Evolutionary conservation across 2,888 invertebrate species (phyloP).

Genomic region (Drosophila recens): DNA sequence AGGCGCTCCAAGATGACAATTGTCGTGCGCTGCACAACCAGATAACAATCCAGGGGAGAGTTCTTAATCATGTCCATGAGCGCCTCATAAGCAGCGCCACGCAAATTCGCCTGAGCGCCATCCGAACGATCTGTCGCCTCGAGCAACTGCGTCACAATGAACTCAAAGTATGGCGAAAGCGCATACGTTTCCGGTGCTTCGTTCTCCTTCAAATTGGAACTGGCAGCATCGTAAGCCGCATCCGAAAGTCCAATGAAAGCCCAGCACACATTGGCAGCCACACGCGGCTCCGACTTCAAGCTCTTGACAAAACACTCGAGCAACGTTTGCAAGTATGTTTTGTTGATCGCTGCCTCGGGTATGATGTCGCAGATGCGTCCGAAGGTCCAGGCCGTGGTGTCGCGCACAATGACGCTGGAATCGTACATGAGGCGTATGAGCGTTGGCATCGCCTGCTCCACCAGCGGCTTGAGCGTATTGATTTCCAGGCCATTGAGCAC

Average conservation of each 20-base stretch:
- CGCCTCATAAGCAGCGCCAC: conserved; percentile 99
- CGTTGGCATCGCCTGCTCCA: conserved; percentile 98
- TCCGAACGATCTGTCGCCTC: conserved; percentile 98
- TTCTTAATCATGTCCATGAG: conserved; percentile 99
- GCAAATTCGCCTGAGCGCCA: conserved; percentile 95
- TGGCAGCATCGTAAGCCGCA: conserved; percentile 97
- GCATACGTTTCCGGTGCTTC: conserved; percentile 95
- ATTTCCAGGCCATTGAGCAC: conserved; percentile 96
- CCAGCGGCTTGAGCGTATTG: conserved; percentile 94
- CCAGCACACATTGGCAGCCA: conserved; percentile 99
- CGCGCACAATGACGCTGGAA: conserved; percentile 95
- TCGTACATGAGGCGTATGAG: conserved; percentile 98
- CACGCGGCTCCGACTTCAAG: conserved; percentile 96
- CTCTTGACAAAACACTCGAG: conserved; percentile 93
- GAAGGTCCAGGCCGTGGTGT: conserved; percentile 99
- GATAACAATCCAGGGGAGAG: conserved; percentile 98
- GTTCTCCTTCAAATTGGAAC: conserved; percentile 85
- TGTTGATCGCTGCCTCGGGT: conserved; percentile 96
- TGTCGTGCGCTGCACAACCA: conserved; percentile 97
- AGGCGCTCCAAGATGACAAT: conserved; percentile 97
- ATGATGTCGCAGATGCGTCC: conserved; percentile 98
- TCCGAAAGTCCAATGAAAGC: conserved; percentile 98
- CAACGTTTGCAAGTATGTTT: conserved; percentile 92
- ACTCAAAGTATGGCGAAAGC: conserved; percentile 96
- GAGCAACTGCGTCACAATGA: conserved; percentile 95